Conservation (phyloP, 2,888 invertebrate genomes). For the Hyppa rectilinea region DNA sequence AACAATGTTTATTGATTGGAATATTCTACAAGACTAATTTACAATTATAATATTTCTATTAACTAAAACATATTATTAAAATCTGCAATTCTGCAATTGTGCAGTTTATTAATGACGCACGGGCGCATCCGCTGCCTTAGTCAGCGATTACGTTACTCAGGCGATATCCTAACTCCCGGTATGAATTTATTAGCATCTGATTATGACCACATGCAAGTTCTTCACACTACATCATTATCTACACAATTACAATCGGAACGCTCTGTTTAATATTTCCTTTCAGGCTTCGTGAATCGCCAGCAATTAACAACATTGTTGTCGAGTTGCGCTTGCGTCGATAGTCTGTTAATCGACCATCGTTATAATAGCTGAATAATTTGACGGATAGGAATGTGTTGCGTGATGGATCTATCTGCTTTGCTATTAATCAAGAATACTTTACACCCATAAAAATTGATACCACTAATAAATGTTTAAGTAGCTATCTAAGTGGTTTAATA, state of each 20-base stretch:
- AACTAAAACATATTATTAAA: no score
- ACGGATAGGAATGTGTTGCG: slow-evolving; percentile 38
- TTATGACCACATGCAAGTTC: neutral
- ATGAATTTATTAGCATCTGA: neutral
- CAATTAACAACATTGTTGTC: slow-evolving; percentile 79
- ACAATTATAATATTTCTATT: no score
- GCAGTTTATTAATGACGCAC: no score
- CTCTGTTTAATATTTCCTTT: slow-evolving; percentile 75
- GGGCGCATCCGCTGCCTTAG: no score
- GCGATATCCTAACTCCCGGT: no score
- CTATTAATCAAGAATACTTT: slow-evolving; percentile 21
- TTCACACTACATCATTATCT: slow-evolving; percentile 18
- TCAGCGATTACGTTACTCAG: no score
- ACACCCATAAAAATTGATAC: neutral
- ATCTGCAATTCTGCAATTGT: no score
- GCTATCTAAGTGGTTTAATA: neutral
- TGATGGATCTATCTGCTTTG: slow-evolving; percentile 42
- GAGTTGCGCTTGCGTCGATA: slow-evolving; percentile 53
- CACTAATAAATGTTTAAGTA: no score
- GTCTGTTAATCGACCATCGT: slow-evolving; percentile 53
- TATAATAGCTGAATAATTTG: slow-evolving; percentile 57
- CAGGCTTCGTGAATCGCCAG: slow-evolving; percentile 80
- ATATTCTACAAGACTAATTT: no score
- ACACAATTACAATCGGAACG: slow-evolving; percentile 70
- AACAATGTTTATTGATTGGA: no score